Percentiles rank a stretch among this genome's conserved stretches.
phyloP scores from a whole-genome alignment of 2,797 vertebrate species.

The Gobio occitaniae region DNA sequence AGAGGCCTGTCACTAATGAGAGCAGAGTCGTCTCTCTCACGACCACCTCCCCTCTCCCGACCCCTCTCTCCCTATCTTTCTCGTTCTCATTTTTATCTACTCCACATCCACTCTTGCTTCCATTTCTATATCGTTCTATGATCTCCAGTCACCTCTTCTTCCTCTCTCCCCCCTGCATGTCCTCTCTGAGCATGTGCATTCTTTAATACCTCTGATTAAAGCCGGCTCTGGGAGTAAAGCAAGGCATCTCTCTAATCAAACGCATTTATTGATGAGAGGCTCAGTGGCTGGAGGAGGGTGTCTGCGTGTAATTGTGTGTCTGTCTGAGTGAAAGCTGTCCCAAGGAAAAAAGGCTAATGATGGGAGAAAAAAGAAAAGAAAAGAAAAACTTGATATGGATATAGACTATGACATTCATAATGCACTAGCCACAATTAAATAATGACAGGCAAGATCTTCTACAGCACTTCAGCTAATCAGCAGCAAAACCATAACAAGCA shows the following conservation, averaged over 20 bases:
- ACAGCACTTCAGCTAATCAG: slow-evolving; percentile 16
- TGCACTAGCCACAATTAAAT: slow-evolving; percentile 25
- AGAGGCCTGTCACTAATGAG: slow-evolving; percentile 46
- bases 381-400: background rate
- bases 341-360: slow-evolving; percentile 34
- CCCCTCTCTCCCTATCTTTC: slow-evolving; percentile 23
- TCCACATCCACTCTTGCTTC: slow-evolving; percentile 27
- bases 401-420: slow-evolving; percentile 41
- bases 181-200: slow-evolving; percentile 50
- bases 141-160: slow-evolving; percentile 25
- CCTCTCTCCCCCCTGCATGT: slow-evolving; percentile 39
- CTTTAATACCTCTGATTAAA: slow-evolving; percentile 63
- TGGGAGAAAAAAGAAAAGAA: background rate
- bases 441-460: slow-evolving; percentile 17
- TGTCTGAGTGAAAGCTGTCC: slow-evolving; percentile 45
- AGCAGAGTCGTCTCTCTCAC: slow-evolving; percentile 30
- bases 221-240: slow-evolving; percentile 54
- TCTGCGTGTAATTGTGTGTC: slow-evolving; percentile 33
- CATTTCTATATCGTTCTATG: slow-evolving; percentile 39
- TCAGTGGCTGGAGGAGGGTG: slow-evolving; percentile 51
- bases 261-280: slow-evolving; percentile 57
- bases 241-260: slow-evolving; percentile 51
- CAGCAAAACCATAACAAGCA: slow-evolving; percentile 31
- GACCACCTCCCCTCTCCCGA: slow-evolving; percentile 6
- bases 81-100: slow-evolving; percentile 42